Evolutionary conservation across 2,797 vertebrate species (phyloP).

Genomic region (Anisognathus igniventris): DNA sequence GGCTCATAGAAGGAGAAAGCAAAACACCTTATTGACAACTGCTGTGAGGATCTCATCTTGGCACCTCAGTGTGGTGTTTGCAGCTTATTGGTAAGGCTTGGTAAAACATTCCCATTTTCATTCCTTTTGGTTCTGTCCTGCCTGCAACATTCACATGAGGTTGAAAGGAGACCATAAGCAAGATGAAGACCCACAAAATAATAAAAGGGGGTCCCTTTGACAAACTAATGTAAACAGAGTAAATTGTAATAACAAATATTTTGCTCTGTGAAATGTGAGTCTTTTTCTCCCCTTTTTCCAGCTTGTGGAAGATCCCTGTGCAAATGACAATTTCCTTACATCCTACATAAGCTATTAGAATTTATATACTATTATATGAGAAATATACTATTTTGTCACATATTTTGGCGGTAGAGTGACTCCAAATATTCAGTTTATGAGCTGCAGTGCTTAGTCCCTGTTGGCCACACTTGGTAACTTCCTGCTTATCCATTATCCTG

Average conservation of each 20-base stretch:
- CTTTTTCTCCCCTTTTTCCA: neutral
- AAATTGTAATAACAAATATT: neutral
- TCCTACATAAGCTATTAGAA: neutral
- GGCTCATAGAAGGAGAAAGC: neutral
- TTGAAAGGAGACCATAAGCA: neutral
- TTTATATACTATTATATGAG: neutral
- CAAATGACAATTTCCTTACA: neutral
- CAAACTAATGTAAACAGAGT: neutral
- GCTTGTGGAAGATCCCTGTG: neutral
- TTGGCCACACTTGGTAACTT: neutral
- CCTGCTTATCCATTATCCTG: neutral
- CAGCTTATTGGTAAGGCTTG: neutral
- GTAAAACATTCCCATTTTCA: neutral
- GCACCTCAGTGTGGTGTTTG: rapidly evolving
- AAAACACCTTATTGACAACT: neutral
- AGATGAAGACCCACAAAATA: neutral
- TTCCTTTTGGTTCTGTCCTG: neutral
- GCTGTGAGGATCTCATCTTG: neutral
- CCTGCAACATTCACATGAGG: neutral
- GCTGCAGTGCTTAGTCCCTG: neutral
- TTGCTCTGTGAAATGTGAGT: neutral
- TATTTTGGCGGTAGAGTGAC: neutral
- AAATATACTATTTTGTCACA: neutral
- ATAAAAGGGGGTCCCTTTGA: neutral
- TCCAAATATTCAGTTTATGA: neutral